Conservation (phyloP, 2,113 vertebrate species). For the Sialia sialis region DNA sequence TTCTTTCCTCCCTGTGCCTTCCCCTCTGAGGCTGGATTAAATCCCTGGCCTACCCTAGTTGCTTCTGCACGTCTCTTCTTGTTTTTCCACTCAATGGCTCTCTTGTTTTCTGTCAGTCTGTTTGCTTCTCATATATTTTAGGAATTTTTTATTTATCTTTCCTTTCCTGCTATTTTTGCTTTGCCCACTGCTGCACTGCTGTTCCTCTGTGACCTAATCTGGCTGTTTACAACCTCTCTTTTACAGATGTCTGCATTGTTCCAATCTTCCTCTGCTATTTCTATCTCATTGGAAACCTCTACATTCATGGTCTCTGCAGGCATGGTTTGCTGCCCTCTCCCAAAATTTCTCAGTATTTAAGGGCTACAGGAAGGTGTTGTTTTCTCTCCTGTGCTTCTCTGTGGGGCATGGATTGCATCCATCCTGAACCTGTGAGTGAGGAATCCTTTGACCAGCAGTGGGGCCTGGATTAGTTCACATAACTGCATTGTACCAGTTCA, state of each 20-base stretch:
- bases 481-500: too few relatives aligned
- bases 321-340: neutral
- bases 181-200: neutral
- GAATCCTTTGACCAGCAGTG: neutral
- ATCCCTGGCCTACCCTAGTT: neutral
- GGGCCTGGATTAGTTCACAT: neutral
- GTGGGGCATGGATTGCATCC: neutral
- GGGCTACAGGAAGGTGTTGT: neutral
- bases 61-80: neutral
- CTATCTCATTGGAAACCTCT: neutral
- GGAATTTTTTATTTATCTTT: slow-evolving; percentile 57
- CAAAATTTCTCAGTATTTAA: neutral
- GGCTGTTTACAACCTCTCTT: neutral
- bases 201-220: neutral
- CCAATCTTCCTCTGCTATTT: slow-evolving; percentile 1
- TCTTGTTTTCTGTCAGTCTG: slow-evolving; percentile 41
- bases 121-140: slow-evolving; percentile 53
- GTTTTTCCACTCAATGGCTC: neutral
- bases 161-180: slow-evolving; percentile 57
- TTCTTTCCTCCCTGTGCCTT: neutral
- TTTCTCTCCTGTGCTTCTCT: neutral
- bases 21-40: neutral
- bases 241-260: neutral
- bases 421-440: neutral
- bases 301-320: neutral